Evolutionary conservation across 2,113 vertebrate species (phyloP).

Genomic region (Electrona antarctica): DNA sequence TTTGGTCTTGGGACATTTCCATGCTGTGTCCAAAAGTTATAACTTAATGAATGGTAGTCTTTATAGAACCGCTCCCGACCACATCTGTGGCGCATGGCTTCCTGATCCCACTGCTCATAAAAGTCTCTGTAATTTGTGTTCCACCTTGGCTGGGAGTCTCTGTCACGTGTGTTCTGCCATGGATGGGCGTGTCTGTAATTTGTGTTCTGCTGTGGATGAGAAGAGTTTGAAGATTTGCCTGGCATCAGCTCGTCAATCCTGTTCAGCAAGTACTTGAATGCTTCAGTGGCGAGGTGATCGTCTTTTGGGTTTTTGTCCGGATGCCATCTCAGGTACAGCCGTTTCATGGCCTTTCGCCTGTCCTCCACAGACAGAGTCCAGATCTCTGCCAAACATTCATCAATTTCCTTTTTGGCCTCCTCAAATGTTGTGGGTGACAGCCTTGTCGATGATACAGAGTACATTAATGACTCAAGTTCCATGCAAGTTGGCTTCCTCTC

Average conservation of each 20-base stretch:
- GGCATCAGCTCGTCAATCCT: slow-evolving; percentile 62
- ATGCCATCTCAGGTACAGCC: slow-evolving; percentile 82
- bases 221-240: slow-evolving; percentile 3
- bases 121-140: slow-evolving; percentile 50
- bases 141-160: background rate
- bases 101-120: slow-evolving; percentile 72
- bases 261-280: slow-evolving; percentile 76
- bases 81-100: slow-evolving; percentile 72
- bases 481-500: slow-evolving; percentile 12
- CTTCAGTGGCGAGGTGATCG: slow-evolving; percentile 59
- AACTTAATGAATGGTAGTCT: slow-evolving; percentile 19
- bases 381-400: slow-evolving; percentile 71
- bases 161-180: too few relatives aligned
- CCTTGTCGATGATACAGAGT: slow-evolving; percentile 14
- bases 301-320: slow-evolving; percentile 81
- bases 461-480: slow-evolving; percentile 24
- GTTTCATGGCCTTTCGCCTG: slow-evolving; percentile 72
- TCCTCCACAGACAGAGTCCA: slow-evolving; percentile 73
- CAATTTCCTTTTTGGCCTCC: slow-evolving; percentile 80
- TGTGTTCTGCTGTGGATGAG: background rate
- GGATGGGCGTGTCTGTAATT: slow-evolving; percentile 8
- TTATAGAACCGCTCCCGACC: slow-evolving; percentile 57
- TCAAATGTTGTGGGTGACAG: slow-evolving; percentile 61
- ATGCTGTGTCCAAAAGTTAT: slow-evolving; percentile 75
- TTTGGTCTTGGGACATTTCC: slow-evolving; percentile 56